Evolutionary conservation across 2,888 invertebrate genomes (phyloP), one percentile per base, ranked within the genome.

Genomic region (Drymonia ruficornis): DNA sequence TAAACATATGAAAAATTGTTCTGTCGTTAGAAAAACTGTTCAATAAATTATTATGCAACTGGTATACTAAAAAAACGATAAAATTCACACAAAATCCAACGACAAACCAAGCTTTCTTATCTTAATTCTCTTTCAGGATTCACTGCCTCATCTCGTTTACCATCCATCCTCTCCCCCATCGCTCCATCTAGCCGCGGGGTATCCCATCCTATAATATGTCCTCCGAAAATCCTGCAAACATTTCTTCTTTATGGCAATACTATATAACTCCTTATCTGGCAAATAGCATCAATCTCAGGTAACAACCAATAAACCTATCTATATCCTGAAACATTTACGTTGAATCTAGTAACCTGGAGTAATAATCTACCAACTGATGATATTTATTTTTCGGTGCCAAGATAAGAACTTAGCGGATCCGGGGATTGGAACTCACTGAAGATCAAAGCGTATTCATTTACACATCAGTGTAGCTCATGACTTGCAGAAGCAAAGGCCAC

Each of bases 121-220:
- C 36, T n/a, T 36, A 13, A 36, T 36, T n/a, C 36, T 36, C 13
- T 13, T 36, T 13, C 36, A 36, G 7, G 36, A 36, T 36, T 36
- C 36, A 36, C 13, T 13, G 7, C n/a, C 36, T 36, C 1, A 36
- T 36, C 36, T n/a, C 36, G 36, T 36, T 36, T 36, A 36, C 36
- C 13, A 36, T 36, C 36, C 36, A 36, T 36, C 36, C 12, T 42
- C 18, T 18, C 42, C n/a, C 42, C 42, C 18, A 42, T 42, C 18
- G 42, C 42, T 42, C 42, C 42, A 18, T 19, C 18, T 42, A 42
- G 42, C 42, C 42, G 42, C 42, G 18, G 42, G 42, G 42, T 3
- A 18, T 16, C 42, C 42, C 42, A 42, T 42, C 36, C 36, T n/a
- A n/a, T 36, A 13, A 42, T 19, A 42, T 19, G 42, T 42, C 18